A percentile compares a stretch with the other conserved stretches of the same genome.
phyloP scores from a whole-genome alignment of 2,797 vertebrate genomes.

The Pseudochirops cupreus region DNA sequence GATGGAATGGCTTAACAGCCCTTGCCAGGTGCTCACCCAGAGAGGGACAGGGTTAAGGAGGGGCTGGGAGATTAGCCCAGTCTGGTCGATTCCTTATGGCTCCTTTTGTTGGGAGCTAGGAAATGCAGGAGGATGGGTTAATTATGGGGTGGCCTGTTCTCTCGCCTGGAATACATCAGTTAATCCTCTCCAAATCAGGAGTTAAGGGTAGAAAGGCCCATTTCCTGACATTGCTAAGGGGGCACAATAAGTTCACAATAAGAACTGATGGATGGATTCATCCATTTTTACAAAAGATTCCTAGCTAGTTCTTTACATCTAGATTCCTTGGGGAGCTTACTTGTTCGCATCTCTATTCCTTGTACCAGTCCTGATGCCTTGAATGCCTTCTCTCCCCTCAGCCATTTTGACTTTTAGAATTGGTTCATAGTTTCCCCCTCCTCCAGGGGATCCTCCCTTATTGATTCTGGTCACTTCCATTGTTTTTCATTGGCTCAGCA shows the following conservation, averaged over 20 bases:
- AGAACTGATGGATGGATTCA: background rate
- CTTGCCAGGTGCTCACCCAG: conserved; percentile 46
- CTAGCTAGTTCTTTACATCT: background rate
- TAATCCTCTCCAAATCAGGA: background rate
- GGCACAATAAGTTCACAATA: background rate
- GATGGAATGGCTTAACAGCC: conserved; percentile 68
- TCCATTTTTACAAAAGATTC: background rate
- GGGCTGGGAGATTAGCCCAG: conserved; percentile 58
- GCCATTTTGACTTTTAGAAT: background rate
- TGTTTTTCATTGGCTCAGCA: background rate
- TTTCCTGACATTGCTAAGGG: conserved; percentile 46
- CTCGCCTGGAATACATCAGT: conserved; percentile 18
- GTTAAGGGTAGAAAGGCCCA: background rate
- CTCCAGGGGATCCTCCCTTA: background rate
- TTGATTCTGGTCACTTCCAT: fast-evolving
- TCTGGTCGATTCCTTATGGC: conserved; percentile 58
- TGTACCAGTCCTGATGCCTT: background rate
- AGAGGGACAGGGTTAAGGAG: conserved; percentile 49
- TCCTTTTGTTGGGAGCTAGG: conserved; percentile 63
- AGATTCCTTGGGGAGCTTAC: background rate
- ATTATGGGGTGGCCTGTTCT: conserved; percentile 32
- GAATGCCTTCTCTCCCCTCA: background rate
- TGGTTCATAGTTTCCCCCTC: background rate
- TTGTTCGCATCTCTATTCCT: conserved; percentile 10
- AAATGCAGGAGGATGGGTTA: conserved; percentile 63